phyloP scores from a whole-genome alignment of 2,113 vertebrate genomes.

The Microcebus griseorufus region DNA sequence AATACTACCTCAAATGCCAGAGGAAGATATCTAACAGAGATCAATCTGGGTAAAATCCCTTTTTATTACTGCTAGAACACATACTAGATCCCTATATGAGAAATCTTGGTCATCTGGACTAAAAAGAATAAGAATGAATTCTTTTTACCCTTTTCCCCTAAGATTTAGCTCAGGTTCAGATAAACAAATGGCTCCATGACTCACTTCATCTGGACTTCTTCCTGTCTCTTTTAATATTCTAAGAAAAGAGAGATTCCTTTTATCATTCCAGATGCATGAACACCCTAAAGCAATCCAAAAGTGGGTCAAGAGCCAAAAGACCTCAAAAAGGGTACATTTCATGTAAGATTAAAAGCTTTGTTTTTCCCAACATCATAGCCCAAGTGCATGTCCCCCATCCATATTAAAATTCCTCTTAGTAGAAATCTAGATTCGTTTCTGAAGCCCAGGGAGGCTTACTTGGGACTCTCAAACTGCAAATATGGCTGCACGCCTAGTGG shows the following conservation, averaged over 20 bases:
- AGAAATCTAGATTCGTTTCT: constrained; percentile 51
- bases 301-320: background rate
- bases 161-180: constrained; percentile 10
- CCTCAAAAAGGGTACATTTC: background rate
- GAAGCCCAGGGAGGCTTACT: background rate
- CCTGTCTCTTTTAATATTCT: background rate
- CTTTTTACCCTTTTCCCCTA: constrained; percentile 9
- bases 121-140: constrained; percentile 38
- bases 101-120: background rate
- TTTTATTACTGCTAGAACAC: background rate
- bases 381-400: background rate
- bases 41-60: constrained; percentile 12
- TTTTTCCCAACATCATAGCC: background rate
- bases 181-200: background rate
- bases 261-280: background rate
- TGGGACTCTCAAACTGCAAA: constrained; percentile 14
- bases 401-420: background rate
- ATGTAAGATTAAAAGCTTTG: background rate
- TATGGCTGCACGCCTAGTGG: background rate
- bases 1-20: background rate
- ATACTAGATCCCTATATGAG: background rate
- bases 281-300: constrained; percentile 9
- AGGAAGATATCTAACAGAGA: background rate
- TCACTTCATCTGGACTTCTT: constrained; percentile 31
- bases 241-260: background rate